Percentiles rank a stretch among this genome's conserved stretches.
Conservation (phyloP, 2,888 invertebrate species). For the Chaetoderma sp. region DNA sequence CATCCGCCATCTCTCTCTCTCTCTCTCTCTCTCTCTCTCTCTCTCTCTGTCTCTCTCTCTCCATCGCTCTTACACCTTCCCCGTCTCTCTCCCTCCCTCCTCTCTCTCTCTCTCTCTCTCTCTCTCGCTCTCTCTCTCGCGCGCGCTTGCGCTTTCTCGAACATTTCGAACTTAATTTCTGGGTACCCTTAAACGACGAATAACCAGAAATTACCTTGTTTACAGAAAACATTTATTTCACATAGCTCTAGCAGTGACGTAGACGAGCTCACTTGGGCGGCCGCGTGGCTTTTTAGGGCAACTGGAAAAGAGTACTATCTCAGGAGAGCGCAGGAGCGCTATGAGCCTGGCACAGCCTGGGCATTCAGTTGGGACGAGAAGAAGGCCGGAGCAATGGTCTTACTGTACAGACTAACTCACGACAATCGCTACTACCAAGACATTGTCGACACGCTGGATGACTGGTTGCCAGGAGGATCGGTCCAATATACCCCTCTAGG, state of each 20-base stretch:
- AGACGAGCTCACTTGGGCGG: slow-evolving; percentile 43
- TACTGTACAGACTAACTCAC: slow-evolving; percentile 25
- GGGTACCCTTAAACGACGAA: too few species aligned
- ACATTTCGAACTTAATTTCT: too few species aligned
- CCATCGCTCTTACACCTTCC: too few species aligned
- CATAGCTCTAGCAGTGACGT: slow-evolving; percentile 22
- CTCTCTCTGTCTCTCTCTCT: too few species aligned
- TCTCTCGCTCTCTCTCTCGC: too few species aligned
- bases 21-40: too few species aligned
- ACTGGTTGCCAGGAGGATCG: slow-evolving; percentile 19
- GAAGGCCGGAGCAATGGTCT: slow-evolving; percentile 31
- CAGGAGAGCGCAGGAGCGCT: slow-evolving; percentile 19
- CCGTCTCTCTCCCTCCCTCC: too few species aligned
- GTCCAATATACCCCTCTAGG: slow-evolving; percentile 18
- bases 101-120: too few species aligned
- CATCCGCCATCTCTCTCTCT: too few species aligned
- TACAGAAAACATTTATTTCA: too few species aligned
- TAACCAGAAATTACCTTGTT: too few species aligned
- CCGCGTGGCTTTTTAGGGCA: slow-evolving; percentile 41
- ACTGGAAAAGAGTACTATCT: slow-evolving; percentile 36
- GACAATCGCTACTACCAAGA: slow-evolving; percentile 13
- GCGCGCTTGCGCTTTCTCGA: too few species aligned
- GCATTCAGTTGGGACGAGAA: slow-evolving; percentile 41
- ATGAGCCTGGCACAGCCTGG: slow-evolving; percentile 12
- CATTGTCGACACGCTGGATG: slow-evolving; percentile 27